Evolutionary conservation across 2,113 vertebrate species (phyloP), one percentile per base, ranked within the genome.

Genomic region (Arizona elegans): DNA sequence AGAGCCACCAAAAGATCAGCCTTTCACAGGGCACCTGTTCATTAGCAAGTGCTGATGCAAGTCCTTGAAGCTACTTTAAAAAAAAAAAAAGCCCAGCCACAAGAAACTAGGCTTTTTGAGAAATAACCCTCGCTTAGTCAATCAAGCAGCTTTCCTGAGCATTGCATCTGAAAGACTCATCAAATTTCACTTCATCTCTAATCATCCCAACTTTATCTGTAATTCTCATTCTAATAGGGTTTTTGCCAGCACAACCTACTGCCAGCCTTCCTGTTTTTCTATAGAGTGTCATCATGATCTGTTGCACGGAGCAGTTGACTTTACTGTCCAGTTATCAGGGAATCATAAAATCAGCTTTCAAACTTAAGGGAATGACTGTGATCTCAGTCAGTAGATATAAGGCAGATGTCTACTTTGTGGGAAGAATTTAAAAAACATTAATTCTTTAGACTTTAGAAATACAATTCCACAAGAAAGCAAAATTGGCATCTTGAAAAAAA

Each of bases 241-340:
- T 95, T 54, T 53, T 21, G 29, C 29, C 55, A 92, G n/a, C 53
- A 52, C 54, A 94, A 33, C 55, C 91, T n/a, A 21, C 47, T 93
- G 58, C 26, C 12, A 81, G 29, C 47, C 65, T 91, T 59, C 87
- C 50, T 94, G 13, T 91, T 65, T 53, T 38, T 3, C 59, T 91
- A 52, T 54, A 2, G 0, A n/a, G 24, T 93, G 29, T 9, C 59
- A 47, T 15, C 62, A 54, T 54, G n/a, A 75, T 81, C 62, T 53
- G 10, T 87, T 87, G 9, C 58, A 87, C 0, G 86, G 55, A 0
- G 0, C 5, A 1, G 0, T 59, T 88, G 91, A 55, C n/a, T 56
- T 91, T 93, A 59, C 47, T 55, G 54, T 5, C 86, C 5, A 1
- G 62, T 0, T 13, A 88, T 86, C 75, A 58, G 0, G 23, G 19